Evolutionary conservation across 2,797 vertebrate genomes (phyloP), one percentile per base, ranked within the genome.

Genomic region (Eremophila alpestris): DNA sequence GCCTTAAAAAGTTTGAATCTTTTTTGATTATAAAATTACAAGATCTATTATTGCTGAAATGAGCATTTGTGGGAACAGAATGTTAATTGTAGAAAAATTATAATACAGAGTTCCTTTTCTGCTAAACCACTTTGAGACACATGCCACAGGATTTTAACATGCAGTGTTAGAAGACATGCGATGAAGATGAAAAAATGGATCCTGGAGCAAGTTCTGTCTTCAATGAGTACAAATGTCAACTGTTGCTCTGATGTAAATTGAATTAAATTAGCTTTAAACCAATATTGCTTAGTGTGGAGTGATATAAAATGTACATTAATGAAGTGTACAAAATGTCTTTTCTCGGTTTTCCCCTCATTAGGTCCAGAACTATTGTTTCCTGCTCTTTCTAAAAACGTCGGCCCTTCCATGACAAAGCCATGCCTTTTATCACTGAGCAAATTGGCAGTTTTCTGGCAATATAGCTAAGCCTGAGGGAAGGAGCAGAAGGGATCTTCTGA

Each of bases 401-500:
- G 15, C 15, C 3, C 36, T 58, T n/a, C 23, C 23, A n/a, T 0
- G 0, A 68, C 20, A 70, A 67, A 85, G 18, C 60, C 6, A 1
- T 30, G 26, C 45, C 20, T 85, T 75, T 48, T 43, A 24, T 80
- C 43, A 27, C 22, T 7, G 16, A 64, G 38, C 4, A 1, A 74
- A 91, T 36, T 1, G 1, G 11, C 46, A 60, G 27, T 23, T 87
- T 73, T 71, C 69, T 75, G 43, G 36, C 54, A 34, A 6, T n/a
- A 8, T 27, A 45, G 5, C 45, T 41, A 40, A 63, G 8, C 10
- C 22, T 27, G 19, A 4, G 43, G 26, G 51, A 63, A 69, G 48
- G n/a, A 93, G 12, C 23, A 30, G 65, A 51, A 51, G 19, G 21
- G 26, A 82, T 65, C 17, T 55, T 43, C 49, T 83, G 52, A 34